Percentiles rank a stretch among this genome's conserved stretches.
Evolutionary conservation across 2,113 vertebrate species (phyloP).

Genomic region (Triplophysa dalaica): DNA sequence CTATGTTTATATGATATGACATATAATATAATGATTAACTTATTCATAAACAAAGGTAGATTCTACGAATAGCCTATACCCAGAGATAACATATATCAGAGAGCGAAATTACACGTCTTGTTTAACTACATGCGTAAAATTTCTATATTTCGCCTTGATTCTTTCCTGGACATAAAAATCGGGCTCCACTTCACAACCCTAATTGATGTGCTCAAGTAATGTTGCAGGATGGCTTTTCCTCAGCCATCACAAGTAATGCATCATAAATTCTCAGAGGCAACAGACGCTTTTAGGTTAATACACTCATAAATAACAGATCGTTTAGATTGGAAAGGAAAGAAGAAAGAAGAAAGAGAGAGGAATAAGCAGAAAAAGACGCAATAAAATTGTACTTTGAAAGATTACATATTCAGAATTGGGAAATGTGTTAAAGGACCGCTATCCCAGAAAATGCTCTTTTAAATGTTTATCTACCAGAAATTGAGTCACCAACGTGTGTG

Average conservation of each 20-base stretch:
- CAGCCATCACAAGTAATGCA: conserved; percentile 50
- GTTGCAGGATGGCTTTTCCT: conserved; percentile 47
- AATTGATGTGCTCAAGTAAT: conserved; percentile 53
- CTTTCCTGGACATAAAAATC: conserved; percentile 8
- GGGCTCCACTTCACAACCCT: conserved; percentile 36
- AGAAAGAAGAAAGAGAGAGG: background rate
- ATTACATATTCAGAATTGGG: conserved; percentile 50
- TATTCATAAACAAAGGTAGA: background rate
- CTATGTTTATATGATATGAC: background rate
- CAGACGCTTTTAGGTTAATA: conserved; percentile 52
- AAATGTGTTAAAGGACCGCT: conserved; percentile 40
- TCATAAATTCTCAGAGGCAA: conserved; percentile 53
- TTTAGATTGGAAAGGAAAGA: conserved; percentile 35
- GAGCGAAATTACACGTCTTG: background rate
- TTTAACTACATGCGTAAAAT: background rate
- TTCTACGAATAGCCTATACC: background rate
- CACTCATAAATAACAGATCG: conserved; percentile 59
- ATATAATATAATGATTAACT: background rate
- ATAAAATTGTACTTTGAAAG: conserved; percentile 56
- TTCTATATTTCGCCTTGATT: background rate
- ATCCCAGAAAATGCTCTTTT: too few species aligned
- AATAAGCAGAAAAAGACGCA: conserved; percentile 8
- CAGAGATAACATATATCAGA: background rate
- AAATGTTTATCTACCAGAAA: too few species aligned
- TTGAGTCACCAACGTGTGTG: too few species aligned